Evolutionary conservation across 2,888 invertebrate genomes (phyloP).

Genomic region (Himalopsyche japonica): DNA sequence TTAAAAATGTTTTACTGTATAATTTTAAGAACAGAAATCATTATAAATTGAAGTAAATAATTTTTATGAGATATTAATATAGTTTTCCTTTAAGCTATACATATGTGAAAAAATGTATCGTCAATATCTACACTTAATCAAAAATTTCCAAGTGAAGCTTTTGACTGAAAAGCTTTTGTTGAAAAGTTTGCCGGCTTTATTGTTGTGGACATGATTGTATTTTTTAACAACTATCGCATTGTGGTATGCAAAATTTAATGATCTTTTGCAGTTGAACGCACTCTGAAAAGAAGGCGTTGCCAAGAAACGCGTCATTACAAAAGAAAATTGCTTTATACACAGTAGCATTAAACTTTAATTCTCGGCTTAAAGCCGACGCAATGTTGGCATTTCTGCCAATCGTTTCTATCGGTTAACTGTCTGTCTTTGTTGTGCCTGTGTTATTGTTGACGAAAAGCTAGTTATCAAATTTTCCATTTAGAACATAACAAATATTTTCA

Average conservation of each 20-base stretch:
- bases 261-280: background rate
- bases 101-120: too few relatives aligned
- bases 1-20: too few relatives aligned
- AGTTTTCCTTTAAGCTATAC: too few relatives aligned
- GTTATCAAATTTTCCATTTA: too few relatives aligned
- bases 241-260: background rate
- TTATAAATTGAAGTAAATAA: too few relatives aligned
- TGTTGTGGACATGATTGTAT: background rate
- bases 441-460: too few relatives aligned
- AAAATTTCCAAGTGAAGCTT: background rate
- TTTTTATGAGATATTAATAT: too few relatives aligned
- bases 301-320: background rate
- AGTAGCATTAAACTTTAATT: background rate
- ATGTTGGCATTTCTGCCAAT: too few relatives aligned
- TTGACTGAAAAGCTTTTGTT: background rate
- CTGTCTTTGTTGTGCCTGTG: too few relatives aligned
- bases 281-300: background rate
- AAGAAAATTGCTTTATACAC: background rate
- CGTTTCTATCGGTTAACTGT: too few relatives aligned
- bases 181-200: background rate
- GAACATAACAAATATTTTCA: background rate
- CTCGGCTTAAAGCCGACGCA: too few relatives aligned
- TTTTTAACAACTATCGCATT: background rate
- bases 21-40: too few relatives aligned
- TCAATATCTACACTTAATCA: background rate